These are phyloP conservation scores for Eubasilissa splendida DNA, from an alignment of 2,888 invertebrate species.

Conservation along the genomic window DNA sequence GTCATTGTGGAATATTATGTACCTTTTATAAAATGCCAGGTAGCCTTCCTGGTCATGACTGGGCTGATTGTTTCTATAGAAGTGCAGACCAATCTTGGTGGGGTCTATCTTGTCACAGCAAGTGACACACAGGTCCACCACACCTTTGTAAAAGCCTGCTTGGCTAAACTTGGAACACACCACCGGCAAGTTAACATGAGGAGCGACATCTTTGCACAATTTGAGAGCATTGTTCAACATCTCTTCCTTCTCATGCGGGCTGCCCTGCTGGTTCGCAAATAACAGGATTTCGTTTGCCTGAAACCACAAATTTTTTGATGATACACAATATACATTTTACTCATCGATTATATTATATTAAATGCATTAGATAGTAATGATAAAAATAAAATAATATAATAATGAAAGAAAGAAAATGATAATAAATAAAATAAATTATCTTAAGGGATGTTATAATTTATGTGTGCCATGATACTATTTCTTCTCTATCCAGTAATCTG, in stretches of 20 bases:
- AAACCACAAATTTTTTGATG: constrained; percentile 59
- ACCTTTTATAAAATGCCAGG: constrained; percentile 80
- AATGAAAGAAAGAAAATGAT: too few species aligned
- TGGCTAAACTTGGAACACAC: constrained; percentile 89
- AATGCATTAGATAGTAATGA: too few species aligned
- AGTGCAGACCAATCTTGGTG: constrained; percentile 89
- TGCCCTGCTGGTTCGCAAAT: constrained; percentile 83
- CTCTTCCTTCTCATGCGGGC: constrained; percentile 83
- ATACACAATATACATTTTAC: neutral
- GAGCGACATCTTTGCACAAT: constrained; percentile 90
- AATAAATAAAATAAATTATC: too few species aligned
- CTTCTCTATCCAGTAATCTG: too few species aligned
- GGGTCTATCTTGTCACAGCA: constrained; percentile 93
- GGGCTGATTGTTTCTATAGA: constrained; percentile 88
- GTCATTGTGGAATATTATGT: neutral
- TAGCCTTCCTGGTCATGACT: constrained; percentile 88
- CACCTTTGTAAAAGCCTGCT: constrained; percentile 88
- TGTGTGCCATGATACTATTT: too few species aligned
- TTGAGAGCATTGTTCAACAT: constrained; percentile 85
- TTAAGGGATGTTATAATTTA: too few species aligned
- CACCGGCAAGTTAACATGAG: constrained; percentile 86
- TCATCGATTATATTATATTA: neutral
- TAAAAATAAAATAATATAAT: too few species aligned
- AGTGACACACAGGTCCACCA: constrained; percentile 89
- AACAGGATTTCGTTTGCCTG: constrained; percentile 92